Evolutionary conservation across 1,140 invertebrate genomes (phyloP), one percentile per base, ranked within the genome.

Genomic region (Conus ventricosus): DNA sequence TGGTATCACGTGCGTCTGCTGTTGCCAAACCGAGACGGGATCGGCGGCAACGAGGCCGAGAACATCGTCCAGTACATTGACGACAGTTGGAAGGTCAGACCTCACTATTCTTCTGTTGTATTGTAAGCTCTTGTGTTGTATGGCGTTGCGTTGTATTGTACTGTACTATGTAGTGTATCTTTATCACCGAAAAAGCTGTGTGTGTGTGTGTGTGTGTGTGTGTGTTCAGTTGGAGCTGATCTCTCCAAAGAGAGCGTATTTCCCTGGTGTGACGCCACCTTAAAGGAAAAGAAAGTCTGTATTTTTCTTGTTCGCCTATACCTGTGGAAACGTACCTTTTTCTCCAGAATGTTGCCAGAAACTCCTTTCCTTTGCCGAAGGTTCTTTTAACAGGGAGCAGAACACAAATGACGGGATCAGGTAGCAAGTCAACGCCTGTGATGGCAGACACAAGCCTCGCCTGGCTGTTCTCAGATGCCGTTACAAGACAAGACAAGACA

Each of bases 61-160:
- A 80, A 80, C 13, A 80, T 80, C 27, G 27, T 80, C 10, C 25
- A 80, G 25, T 25, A 51, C 27, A 53, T 80, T 80, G 78, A 80
- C 78, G 20, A 80, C 78, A 39, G 25, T 20, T 80, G 78, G 78
- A 80, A 80, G 78, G 78, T 80, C 78, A 80, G 78, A 39, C 39
- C 39, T 39, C 39, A 39, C 39, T 3, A 39, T 39, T 39, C 39
- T 39, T 39, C 39, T 39, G 39, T 39, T 39, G 39, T 39, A 39
- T 39, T 39, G 39, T 39, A 39, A 39, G 39, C 3, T 39, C 39
- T 39, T 39, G 39, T 39, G 39, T 39, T 39, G 39, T 39, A 39
- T 0, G 39, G 39, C 39, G 39, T 39, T 39, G 39, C 3, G 39
- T 1, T 39, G 39, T 39, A 39, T 39, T 39, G 39, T 39, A 39